Percentiles rank a stretch among this genome's conserved stretches.
These are phyloP conservation scores for Bibio marci DNA, from an alignment of 2,888 invertebrate species.

Conservation along the genomic window DNA sequence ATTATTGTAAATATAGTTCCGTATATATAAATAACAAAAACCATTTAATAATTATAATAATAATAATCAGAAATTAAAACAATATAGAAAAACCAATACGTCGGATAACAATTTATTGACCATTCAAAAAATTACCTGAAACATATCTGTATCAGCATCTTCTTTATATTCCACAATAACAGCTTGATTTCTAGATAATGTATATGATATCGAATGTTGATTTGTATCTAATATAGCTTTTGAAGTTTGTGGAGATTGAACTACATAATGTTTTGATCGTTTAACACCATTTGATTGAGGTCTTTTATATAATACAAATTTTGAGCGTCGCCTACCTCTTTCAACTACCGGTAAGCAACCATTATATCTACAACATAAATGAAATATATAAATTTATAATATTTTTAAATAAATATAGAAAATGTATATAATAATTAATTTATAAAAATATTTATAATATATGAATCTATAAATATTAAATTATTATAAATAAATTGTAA, in stretches of 20 bases:
- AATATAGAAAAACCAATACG: no score
- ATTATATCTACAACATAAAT: slow-evolving; percentile 58
- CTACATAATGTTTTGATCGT: slow-evolving; percentile 87
- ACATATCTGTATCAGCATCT: slow-evolving; percentile 97
- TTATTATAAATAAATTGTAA: no score
- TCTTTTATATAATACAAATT: slow-evolving; percentile 79
- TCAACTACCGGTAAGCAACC: slow-evolving; percentile 86
- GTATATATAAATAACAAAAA: no score
- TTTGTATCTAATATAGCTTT: slow-evolving; percentile 86
- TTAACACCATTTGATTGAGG: slow-evolving; percentile 82
- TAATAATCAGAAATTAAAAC: no score
- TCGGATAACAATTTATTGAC: no score
- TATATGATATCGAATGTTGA: slow-evolving; percentile 95
- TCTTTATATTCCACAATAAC: slow-evolving; percentile 96
- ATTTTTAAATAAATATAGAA: slow-evolving; percentile 1
- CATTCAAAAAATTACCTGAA: slow-evolving; percentile 69
- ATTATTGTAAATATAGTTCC: no score
- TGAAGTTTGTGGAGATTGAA: slow-evolving; percentile 87
- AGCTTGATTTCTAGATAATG: slow-evolving; percentile 87
- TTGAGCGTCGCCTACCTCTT: slow-evolving; percentile 82
- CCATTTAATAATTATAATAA: no score
- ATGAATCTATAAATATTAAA: no score
- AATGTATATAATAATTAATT: no score
- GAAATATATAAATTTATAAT: slow-evolving; percentile 5
- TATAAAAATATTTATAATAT: no score